phyloP scores from a whole-genome alignment of 1,140 invertebrate species.

The Helicoverpa armigera region DNA sequence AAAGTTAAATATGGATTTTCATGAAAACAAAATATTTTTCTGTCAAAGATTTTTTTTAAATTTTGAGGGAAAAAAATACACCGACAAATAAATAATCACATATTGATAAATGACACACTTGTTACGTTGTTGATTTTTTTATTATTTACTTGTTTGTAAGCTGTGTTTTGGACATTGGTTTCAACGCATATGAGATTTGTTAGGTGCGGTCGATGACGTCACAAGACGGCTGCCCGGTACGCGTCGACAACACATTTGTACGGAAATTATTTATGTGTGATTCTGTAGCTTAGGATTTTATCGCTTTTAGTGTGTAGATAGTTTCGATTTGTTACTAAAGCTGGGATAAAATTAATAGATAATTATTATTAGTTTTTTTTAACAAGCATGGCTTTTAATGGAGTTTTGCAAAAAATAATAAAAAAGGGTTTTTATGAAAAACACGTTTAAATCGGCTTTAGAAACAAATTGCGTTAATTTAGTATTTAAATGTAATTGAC shows the following conservation, averaged over 20 bases:
- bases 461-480: slow-evolving; percentile 45
- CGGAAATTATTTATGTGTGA: slow-evolving; percentile 85
- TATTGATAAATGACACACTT: slow-evolving; percentile 54
- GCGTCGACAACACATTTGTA: slow-evolving; percentile 63
- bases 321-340: slow-evolving; percentile 60
- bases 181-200: slow-evolving; percentile 79
- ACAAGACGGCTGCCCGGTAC: slow-evolving; percentile 17
- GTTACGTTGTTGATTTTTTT: slow-evolving; percentile 83
- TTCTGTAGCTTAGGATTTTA: slow-evolving; percentile 71
- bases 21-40: neutral
- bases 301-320: slow-evolving; percentile 68
- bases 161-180: slow-evolving; percentile 72
- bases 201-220: slow-evolving; percentile 44
- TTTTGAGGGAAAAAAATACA: slow-evolving; percentile 34
- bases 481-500: slow-evolving; percentile 50
- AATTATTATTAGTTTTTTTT: slow-evolving; percentile 20
- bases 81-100: slow-evolving; percentile 54
- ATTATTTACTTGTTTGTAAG: slow-evolving; percentile 76
- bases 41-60: neutral
- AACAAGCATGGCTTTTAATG: slow-evolving; percentile 23
- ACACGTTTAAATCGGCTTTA: slow-evolving; percentile 43
- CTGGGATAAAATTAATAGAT: slow-evolving; percentile 56
- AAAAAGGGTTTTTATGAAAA: neutral
- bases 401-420: neutral
- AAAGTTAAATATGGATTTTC: neutral